Conservation (phyloP, 2,113 vertebrate species). For the Dicaeum eximium region DNA sequence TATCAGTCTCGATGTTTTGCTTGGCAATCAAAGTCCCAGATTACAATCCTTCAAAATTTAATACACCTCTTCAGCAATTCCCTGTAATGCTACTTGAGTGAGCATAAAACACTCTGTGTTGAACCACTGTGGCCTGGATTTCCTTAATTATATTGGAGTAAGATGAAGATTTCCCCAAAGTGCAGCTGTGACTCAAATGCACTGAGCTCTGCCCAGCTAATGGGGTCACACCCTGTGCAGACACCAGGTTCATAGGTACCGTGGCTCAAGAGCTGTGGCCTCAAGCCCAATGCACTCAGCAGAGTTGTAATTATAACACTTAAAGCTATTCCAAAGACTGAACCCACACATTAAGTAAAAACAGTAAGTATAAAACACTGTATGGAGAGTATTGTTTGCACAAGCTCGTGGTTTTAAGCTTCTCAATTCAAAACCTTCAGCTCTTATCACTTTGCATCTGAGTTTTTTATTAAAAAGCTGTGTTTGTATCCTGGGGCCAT, state of each 20-base stretch:
- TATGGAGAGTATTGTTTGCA: not conserved
- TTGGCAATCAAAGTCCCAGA: not conserved
- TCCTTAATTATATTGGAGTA: slow-evolving; percentile 6
- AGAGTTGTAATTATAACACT: slow-evolving; percentile 34
- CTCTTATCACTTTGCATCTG: not conserved
- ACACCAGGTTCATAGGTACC: not conserved
- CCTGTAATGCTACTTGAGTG: not conserved
- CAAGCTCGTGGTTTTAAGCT: not conserved
- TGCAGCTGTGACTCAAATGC: not conserved
- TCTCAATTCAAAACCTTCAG: not conserved
- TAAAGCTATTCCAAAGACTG: not conserved
- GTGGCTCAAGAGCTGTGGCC: not conserved
- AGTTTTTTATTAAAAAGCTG: not conserved
- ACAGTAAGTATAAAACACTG: not conserved
- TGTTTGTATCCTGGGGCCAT: not conserved
- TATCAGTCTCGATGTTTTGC: not conserved
- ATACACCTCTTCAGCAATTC: not conserved
- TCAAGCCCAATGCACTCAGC: not conserved
- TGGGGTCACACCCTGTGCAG: slow-evolving; percentile 21
- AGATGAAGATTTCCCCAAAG: slow-evolving; percentile 17
- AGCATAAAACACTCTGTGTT: not conserved
- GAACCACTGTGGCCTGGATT: not conserved
- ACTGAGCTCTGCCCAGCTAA: slow-evolving; percentile 30
- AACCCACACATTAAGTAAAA: not conserved
- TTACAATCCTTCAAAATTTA: not conserved